phyloP scores from a whole-genome alignment of 1,140 invertebrate genomes.

The Pemphigus obesinymphae region DNA sequence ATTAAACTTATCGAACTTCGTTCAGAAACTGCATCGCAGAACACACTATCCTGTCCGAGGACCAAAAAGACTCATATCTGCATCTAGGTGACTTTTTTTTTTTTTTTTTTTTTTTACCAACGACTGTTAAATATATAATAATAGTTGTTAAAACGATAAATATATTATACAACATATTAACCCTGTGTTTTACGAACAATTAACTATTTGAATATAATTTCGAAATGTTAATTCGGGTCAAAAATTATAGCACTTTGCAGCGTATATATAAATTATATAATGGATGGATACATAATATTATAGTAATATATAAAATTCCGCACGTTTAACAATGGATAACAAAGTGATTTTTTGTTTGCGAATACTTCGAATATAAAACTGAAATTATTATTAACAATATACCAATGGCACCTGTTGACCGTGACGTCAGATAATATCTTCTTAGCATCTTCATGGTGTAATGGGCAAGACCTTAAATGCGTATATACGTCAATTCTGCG shows the following conservation, averaged over 20 bases:
- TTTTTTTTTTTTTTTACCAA: too few relatives aligned
- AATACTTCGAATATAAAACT: conserved; percentile 16
- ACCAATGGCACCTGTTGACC: conserved; percentile 39
- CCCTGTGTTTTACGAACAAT: neutral
- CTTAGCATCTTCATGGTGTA: conserved; percentile 24
- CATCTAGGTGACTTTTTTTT: too few relatives aligned
- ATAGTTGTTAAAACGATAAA: too few relatives aligned
- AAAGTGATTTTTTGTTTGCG: conserved; percentile 10
- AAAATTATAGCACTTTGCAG: neutral
- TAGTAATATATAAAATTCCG: neutral
- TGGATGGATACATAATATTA: neutral
- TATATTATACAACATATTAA: neutral
- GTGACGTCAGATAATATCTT: conserved; percentile 29
- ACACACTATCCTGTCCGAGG: too few relatives aligned
- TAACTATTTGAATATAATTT: neutral
- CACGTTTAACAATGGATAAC: conserved; percentile 12
- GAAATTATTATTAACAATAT: neutral
- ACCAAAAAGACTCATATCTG: too few relatives aligned
- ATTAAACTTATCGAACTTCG: too few relatives aligned
- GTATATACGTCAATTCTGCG: conserved; percentile 3
- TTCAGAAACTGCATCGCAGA: too few relatives aligned
- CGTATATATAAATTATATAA: neutral
- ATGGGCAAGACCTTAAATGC: conserved; percentile 18
- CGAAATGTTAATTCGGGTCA: neutral
- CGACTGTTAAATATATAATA: too few relatives aligned